Conservation (phyloP, 2,888 invertebrate genomes). For the Thymelicus sylvestris region DNA sequence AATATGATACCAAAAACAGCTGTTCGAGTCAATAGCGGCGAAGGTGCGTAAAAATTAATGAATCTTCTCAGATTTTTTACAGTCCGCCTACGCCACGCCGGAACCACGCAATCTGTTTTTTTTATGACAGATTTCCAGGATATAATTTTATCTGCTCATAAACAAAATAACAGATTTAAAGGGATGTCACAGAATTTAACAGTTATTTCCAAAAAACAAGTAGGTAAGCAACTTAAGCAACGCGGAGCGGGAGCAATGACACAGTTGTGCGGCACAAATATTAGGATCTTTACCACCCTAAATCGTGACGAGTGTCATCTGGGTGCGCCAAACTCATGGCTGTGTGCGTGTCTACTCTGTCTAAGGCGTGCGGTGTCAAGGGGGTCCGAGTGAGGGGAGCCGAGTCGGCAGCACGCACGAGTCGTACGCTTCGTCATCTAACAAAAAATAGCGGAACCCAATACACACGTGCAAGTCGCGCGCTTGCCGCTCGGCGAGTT, state of each 20-base stretch:
- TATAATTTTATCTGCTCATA: constrained; percentile 5
- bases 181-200: constrained; percentile 17
- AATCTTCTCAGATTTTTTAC: constrained; percentile 24
- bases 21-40: constrained; percentile 4
- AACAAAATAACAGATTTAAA: neutral
- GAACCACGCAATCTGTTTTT: constrained; percentile 5
- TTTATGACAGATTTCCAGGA: constrained; percentile 20
- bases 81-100: constrained; percentile 11
- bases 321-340: constrained; percentile 49
- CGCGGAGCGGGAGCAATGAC: constrained; percentile 34
- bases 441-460: constrained; percentile 35
- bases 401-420: constrained; percentile 30
- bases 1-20: constrained; percentile 26
- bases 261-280: constrained; percentile 32
- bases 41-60: constrained; percentile 31
- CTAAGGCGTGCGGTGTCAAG: constrained; percentile 35
- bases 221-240: constrained; percentile 2
- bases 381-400: constrained; percentile 34
- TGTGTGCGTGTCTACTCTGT: constrained; percentile 21
- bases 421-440: constrained; percentile 32
- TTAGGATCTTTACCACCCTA: constrained; percentile 43
- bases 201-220: constrained; percentile 23
- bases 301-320: constrained; percentile 46
- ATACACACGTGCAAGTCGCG: constrained; percentile 36
- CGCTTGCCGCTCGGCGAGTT: constrained; percentile 20